Conservation (phyloP, 2,113 vertebrate genomes). For the Daubentonia madagascariensis region DNA sequence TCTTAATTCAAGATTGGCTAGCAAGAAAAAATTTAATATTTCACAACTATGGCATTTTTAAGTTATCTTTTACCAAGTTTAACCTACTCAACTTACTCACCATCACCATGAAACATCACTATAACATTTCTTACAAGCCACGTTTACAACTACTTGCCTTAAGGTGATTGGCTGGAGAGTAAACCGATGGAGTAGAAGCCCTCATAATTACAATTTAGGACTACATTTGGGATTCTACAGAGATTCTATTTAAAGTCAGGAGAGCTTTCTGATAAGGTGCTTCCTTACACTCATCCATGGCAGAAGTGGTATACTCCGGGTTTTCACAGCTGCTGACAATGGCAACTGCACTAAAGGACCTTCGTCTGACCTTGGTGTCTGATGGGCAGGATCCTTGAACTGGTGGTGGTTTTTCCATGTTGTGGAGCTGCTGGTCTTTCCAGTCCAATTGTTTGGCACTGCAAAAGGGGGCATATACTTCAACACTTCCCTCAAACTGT, state of each 20-base stretch:
- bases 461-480: conserved; percentile 89
- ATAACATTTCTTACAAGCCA: neutral
- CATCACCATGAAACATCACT: neutral
- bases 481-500: conserved; percentile 93
- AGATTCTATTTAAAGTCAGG: conserved; percentile 80
- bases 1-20: neutral
- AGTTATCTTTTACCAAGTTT: neutral
- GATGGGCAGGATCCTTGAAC: neutral
- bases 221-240: conserved; percentile 85
- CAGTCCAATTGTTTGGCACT: conserved; percentile 89
- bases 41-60: neutral
- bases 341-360: conserved; percentile 79
- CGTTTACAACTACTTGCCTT: neutral
- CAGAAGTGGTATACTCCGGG: conserved; percentile 38
- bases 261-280: conserved; percentile 79
- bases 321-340: conserved; percentile 79
- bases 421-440: conserved; percentile 82
- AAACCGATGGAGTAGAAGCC: neutral
- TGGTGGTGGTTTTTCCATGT: neutral
- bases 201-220: accelerated
- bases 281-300: conserved; percentile 55
- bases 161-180: neutral
- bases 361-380: conserved; percentile 39
- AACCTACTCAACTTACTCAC: neutral
- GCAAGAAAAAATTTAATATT: neutral